phyloP scores from a whole-genome alignment of 1,140 invertebrate species.

The Apocrypta bakeri region DNA sequence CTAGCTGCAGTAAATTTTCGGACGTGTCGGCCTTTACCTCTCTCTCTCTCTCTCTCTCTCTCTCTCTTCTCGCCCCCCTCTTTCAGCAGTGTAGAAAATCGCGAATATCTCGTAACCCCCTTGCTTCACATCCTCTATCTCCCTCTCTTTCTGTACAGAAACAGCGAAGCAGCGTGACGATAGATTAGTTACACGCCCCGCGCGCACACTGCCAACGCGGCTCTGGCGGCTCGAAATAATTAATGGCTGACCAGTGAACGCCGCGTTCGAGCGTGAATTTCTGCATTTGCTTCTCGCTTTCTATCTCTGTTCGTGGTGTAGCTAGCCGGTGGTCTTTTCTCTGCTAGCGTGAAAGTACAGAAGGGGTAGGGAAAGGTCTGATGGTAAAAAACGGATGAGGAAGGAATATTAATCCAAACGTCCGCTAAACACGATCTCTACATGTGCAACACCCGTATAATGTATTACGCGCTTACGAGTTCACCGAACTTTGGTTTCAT shows the following conservation, averaged over 20 bases:
- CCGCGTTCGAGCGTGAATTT: slow-evolving; percentile 39
- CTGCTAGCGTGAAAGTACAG: neutral
- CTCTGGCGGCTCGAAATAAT: slow-evolving; percentile 25
- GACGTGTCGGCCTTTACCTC: slow-evolving; percentile 12
- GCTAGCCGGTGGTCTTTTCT: neutral
- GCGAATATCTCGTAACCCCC: neutral
- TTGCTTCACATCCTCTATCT: neutral
- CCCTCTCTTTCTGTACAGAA: neutral
- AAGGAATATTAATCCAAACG: slow-evolving; percentile 11
- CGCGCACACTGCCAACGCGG: slow-evolving; percentile 48
- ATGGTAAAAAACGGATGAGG: neutral
- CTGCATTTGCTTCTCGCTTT: neutral
- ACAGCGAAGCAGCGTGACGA: slow-evolving; percentile 31
- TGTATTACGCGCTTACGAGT: slow-evolving; percentile 1
- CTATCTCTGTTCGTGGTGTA: neutral
- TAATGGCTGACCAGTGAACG: slow-evolving; percentile 18
- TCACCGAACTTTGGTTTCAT: neutral
- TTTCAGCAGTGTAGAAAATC: slow-evolving; percentile 27
- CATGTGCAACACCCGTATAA: slow-evolving; percentile 4
- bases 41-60: neutral
- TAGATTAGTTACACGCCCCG: slow-evolving; percentile 54
- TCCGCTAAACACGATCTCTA: slow-evolving; percentile 22
- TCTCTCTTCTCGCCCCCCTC: neutral
- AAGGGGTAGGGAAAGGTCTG: neutral
- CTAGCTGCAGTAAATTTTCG: slow-evolving; percentile 60